A percentile compares a stretch with the other conserved stretches of the same genome.
phyloP scores from a whole-genome alignment of 1,140 invertebrate species.

The Drosophila sp. region DNA sequence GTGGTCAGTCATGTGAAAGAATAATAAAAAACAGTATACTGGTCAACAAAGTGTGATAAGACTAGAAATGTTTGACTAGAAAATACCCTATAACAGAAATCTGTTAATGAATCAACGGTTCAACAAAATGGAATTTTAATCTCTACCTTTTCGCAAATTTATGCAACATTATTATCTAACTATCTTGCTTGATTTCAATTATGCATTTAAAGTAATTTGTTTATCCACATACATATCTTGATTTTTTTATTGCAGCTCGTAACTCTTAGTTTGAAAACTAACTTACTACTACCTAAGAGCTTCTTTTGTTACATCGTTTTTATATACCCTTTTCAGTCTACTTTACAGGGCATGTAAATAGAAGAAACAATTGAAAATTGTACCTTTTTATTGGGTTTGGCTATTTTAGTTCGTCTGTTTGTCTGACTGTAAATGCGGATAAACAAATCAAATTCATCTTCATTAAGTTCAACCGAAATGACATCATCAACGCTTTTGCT shows the following conservation, averaged over 20 bases:
- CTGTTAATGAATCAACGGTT: neutral
- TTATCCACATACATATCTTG: no score
- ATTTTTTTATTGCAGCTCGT: no score
- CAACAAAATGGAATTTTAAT: no score
- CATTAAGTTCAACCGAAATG: conserved; percentile 64
- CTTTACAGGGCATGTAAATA: neutral
- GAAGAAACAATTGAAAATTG: conserved; percentile 5
- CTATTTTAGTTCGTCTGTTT: neutral
- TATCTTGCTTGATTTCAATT: no score
- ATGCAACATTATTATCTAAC: no score
- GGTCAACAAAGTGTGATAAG: neutral
- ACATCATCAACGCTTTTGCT: conserved; percentile 31
- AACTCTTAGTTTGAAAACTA: no score
- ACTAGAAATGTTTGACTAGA: neutral
- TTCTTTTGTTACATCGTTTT: neutral
- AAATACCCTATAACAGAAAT: conserved; percentile 8
- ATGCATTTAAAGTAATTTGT: no score
- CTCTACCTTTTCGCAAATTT: no score
- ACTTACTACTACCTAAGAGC: no score
- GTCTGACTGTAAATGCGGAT: conserved; percentile 29
- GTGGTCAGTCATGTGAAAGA: conserved; percentile 16
- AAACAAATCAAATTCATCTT: conserved; percentile 74
- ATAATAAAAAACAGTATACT: conserved; percentile 14
- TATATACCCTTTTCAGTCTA: neutral
- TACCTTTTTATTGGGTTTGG: conserved; percentile 24